Evolutionary conservation across 2,888 invertebrate species (phyloP), one percentile per base, ranked within the genome.

Genomic region (Agrilus biguttatus): DNA sequence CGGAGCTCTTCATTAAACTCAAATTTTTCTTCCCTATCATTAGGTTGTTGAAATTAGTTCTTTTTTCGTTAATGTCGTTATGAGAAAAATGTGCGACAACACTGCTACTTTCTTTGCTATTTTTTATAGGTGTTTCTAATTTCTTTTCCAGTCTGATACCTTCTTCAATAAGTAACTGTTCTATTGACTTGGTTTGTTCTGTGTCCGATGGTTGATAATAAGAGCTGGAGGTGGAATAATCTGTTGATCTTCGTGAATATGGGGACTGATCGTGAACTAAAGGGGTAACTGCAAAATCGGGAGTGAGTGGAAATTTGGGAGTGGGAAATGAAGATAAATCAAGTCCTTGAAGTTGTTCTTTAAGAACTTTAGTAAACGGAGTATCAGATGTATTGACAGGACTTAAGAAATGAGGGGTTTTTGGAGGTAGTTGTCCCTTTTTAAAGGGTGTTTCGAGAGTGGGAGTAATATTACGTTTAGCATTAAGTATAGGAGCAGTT

Each of bases 151-250:
- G 37, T 41, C 46, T 49, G 23, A 52, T 54, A 37, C 58, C 57
- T 44, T 62, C 60, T 48, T 61, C 57, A n/a, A 59, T 55, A 17
- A 63, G 43, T n/a, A 55, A 45, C 19, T 53, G 49, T 45, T 64
- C 64, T 10, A 60, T 32, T 8, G 55, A 58, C 44, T 54, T 55
- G 42, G 51, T 58, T 45, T 62, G 63, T 48, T 65, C 66, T 8
- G 52, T 56, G 47, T 66, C 66, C 0, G 63, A 63, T 8, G 66
- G 66, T 49, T 62, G 60, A 47, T 66, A 66, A 50, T 66, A 66
- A 0, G 64, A 64, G 47, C 63, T 63, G 2, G 61, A 58, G 4
- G 63, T 61, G 1, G 66, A 66, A 51, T 66, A 66, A 55, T 66
- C 66, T 0, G 66, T 65, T 2, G 57, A 55, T 34, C 64, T 50